Evolutionary conservation across 1,140 invertebrate species (phyloP).

Genomic region (Lysiphlebus fabarum): DNA sequence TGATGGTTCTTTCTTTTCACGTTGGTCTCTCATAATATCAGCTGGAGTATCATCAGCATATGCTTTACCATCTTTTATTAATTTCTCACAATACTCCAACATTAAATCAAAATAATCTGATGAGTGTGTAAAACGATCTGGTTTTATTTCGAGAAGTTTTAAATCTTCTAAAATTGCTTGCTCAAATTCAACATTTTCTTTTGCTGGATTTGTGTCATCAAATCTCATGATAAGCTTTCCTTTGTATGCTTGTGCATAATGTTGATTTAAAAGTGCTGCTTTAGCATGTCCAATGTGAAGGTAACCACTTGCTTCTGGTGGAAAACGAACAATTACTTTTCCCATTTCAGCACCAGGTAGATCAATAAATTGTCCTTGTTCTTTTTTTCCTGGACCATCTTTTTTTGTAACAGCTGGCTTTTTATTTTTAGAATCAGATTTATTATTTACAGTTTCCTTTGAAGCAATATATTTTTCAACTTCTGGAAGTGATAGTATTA

Average conservation of each 20-base stretch:
- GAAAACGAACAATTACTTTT: constrained; percentile 91
- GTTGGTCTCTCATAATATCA: constrained; percentile 90
- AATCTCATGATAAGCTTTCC: constrained; percentile 98
- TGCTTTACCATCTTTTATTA: constrained; percentile 85
- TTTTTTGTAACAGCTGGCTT: constrained; percentile 16
- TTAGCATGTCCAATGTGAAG: constrained; percentile 99
- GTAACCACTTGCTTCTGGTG: constrained; percentile 92
- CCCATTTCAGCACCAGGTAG: constrained; percentile 94
- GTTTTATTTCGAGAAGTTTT: constrained; percentile 85
- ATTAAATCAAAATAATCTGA: constrained; percentile 96
- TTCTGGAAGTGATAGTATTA: constrained; percentile 45
- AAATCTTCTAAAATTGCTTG: constrained; percentile 96
- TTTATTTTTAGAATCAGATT: constrained; percentile 23
- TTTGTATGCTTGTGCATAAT: constrained; percentile 91
- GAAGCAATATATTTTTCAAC: constrained; percentile 38
- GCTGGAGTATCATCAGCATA: constrained; percentile 96
- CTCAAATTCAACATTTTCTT: constrained; percentile 98
- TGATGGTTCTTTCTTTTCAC: constrained; percentile 86
- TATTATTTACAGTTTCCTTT: constrained; percentile 43
- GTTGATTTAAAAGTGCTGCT: constrained; percentile 95
- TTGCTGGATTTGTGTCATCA: constrained; percentile 99
- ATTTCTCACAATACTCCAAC: constrained; percentile 80
- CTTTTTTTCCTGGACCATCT: constrained; percentile 50
- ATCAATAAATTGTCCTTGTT: constrained; percentile 95
- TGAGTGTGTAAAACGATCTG: constrained; percentile 91